phyloP scores from a whole-genome alignment of 2,113 vertebrate genomes.

The Corythornis madagascariensis region DNA sequence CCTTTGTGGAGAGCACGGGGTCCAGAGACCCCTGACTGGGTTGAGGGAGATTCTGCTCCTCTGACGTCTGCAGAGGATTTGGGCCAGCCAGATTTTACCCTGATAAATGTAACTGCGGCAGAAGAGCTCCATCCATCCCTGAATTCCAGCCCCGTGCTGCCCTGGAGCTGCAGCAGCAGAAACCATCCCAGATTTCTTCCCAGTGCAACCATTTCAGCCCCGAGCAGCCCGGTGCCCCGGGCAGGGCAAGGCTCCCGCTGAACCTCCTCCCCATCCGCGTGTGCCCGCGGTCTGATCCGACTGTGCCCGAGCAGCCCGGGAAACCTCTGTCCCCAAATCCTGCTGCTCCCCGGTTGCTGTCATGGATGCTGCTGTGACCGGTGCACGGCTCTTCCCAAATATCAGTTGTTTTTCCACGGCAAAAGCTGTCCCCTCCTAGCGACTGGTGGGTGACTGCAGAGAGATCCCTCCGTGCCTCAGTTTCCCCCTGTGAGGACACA shows the following conservation, averaged over 20 bases:
- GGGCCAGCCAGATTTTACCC: not conserved
- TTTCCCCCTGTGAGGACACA: not conserved
- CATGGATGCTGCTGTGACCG: not conserved
- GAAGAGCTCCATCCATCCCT: not conserved
- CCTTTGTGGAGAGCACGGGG: accelerated
- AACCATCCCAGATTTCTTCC: not conserved
- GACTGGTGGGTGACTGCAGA: not conserved
- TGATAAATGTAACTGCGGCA: not conserved
- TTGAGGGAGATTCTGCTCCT: not conserved
- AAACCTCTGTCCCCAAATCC: not conserved
- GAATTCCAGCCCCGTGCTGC: not conserved
- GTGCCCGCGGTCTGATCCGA: not conserved
- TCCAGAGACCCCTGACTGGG: accelerated
- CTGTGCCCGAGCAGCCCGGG: not conserved
- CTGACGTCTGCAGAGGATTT: accelerated
- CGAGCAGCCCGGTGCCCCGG: not conserved
- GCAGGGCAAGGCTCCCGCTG: not conserved
- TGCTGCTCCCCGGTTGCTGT: not conserved
- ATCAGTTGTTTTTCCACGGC: not conserved
- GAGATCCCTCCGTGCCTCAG: not conserved
- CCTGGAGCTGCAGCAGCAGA: not conserved
- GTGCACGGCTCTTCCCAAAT: not conserved
- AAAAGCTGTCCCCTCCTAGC: not conserved
- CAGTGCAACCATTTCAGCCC: not conserved
- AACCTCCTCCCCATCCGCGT: not conserved